A percentile compares a stretch with the other conserved stretches of the same genome.
Conservation (phyloP, 2,888 invertebrate species). For the Congeria kusceri region DNA sequence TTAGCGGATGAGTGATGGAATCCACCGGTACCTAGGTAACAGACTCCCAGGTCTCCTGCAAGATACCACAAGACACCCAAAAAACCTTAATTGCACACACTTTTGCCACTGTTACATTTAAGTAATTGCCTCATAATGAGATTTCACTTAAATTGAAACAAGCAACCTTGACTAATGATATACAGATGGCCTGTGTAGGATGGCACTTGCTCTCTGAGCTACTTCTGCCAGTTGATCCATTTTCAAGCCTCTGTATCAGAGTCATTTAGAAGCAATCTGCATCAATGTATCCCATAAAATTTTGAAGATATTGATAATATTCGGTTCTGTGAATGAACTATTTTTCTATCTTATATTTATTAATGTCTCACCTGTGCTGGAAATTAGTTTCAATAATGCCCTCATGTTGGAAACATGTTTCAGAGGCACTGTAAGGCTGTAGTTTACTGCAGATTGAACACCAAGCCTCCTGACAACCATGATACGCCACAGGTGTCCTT, state of each 20-base stretch:
- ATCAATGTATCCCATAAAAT: constrained; percentile 42
- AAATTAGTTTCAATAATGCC: not conserved
- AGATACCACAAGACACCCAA: too few species aligned
- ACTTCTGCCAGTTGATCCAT: constrained; percentile 35
- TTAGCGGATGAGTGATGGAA: too few species aligned
- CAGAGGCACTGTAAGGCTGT: too few species aligned
- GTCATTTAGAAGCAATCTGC: constrained; percentile 36
- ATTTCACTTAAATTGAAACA: constrained; percentile 58
- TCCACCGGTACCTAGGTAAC: too few species aligned
- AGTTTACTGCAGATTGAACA: too few species aligned
- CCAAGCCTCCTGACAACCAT: too few species aligned
- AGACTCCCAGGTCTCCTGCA: too few species aligned
- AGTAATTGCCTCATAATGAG: constrained; percentile 48
- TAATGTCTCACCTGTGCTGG: constrained; percentile 33
- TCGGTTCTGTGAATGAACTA: constrained; percentile 1
- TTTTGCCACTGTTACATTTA: constrained; percentile 2
- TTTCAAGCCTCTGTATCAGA: constrained; percentile 34
- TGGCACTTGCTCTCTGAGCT: constrained; percentile 8
- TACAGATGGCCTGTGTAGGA: constrained; percentile 44
- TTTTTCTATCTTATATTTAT: constrained; percentile 26
- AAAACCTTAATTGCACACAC: too few species aligned
- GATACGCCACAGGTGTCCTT: too few species aligned
- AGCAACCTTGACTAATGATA: constrained; percentile 48
- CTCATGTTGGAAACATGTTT: not conserved
- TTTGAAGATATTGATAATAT: constrained; percentile 35